A percentile compares a stretch with the other conserved stretches of the same genome.
Evolutionary conservation across 2,113 vertebrate genomes (phyloP).

Genomic region (Scatophagus argus): DNA sequence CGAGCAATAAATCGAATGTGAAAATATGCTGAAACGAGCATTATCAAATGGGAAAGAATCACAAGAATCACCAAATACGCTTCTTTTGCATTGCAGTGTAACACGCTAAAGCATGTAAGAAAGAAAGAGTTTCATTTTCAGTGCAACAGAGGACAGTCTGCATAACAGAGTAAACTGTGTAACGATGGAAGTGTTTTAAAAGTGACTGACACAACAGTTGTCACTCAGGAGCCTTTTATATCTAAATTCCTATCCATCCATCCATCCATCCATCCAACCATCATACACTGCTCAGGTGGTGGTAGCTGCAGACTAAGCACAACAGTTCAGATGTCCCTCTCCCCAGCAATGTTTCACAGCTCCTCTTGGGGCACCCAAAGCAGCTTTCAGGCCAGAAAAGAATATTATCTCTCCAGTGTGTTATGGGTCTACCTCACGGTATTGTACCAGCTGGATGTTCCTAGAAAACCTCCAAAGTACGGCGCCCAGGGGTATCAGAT

Average conservation of each 20-base stretch:
- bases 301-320: too few relatives aligned
- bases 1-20: conserved; percentile 65
- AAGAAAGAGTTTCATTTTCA: conserved; percentile 35
- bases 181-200: neutral
- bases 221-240: conserved; percentile 9
- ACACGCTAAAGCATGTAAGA: conserved; percentile 37
- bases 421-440: neutral
- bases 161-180: conserved; percentile 17
- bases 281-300: too few relatives aligned
- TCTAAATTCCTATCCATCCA: neutral
- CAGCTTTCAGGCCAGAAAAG: neutral
- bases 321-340: neutral
- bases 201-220: conserved; percentile 2
- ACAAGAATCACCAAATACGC: conserved; percentile 15
- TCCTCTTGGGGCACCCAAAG: neutral
- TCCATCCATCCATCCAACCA: neutral
- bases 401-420: neutral
- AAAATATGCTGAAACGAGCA: conserved; percentile 57
- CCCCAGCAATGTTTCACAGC: neutral
- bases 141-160: neutral
- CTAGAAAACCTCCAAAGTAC: neutral
- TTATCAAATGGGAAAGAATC: conserved; percentile 39
- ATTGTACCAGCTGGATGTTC: neutral
- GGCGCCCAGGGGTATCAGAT: neutral
- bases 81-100: conserved; percentile 23